A percentile compares a stretch with the other conserved stretches of the same genome.
Evolutionary conservation across 2,888 invertebrate genomes (phyloP).

Genomic region (Odontomyia ornata): DNA sequence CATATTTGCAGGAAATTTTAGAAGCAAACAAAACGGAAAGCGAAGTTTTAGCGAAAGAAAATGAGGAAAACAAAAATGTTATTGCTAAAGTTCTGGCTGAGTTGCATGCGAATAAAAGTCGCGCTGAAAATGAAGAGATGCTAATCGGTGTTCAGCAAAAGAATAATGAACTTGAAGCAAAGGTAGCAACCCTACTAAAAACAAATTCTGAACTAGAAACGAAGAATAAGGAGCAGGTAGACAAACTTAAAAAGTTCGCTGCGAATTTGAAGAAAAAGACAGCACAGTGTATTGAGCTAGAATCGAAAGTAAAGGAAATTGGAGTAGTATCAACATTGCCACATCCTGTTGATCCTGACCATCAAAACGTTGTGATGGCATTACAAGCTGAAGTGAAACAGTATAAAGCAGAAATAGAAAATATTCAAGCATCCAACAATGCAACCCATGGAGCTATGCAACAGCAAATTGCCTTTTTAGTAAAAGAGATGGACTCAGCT

Average conservation of each 20-base stretch:
- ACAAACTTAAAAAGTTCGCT: conserved; percentile 82
- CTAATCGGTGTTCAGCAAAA: conserved; percentile 56
- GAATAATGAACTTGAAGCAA: conserved; percentile 61
- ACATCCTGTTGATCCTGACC: background rate
- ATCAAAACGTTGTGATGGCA: background rate
- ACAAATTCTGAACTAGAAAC: conserved; percentile 65
- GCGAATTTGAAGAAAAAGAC: conserved; percentile 79
- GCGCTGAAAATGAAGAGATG: conserved; percentile 48
- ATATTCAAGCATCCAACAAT: background rate
- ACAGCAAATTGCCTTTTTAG: background rate
- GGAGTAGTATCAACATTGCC: conserved; percentile 52
- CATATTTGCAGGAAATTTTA: conserved; percentile 63
- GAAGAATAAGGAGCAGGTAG: conserved; percentile 75
- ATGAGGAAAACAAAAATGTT: conserved; percentile 57
- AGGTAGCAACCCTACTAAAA: conserved; percentile 54
- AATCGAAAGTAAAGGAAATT: conserved; percentile 64
- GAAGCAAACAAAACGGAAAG: conserved; percentile 65
- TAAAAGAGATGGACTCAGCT: background rate
- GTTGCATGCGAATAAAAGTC: conserved; percentile 51
- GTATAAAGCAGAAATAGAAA: background rate
- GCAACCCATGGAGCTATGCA: background rate
- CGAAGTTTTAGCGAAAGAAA: conserved; percentile 63
- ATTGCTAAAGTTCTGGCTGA: conserved; percentile 54
- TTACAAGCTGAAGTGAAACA: background rate
- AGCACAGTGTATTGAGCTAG: conserved; percentile 71